A percentile compares a stretch with the other conserved stretches of the same genome.
Conservation (phyloP, 2,888 invertebrate genomes). For the Cacoxenus indagator region DNA sequence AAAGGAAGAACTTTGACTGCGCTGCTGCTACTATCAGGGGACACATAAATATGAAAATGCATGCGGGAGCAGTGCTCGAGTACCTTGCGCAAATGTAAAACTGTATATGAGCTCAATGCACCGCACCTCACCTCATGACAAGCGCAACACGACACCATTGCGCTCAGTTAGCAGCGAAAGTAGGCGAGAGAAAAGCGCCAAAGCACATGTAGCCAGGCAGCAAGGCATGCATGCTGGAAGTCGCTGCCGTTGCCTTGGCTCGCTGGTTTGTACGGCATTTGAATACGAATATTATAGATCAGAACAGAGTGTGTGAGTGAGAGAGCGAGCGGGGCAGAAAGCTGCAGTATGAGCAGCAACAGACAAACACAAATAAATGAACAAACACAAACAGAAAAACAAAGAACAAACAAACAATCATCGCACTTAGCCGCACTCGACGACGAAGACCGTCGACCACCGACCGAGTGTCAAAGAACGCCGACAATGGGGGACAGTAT, state of each 20-base stretch:
- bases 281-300: constrained; percentile 62
- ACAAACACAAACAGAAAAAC: constrained; percentile 6
- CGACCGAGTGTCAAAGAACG: constrained; percentile 4
- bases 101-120: not conserved
- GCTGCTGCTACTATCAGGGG: constrained; percentile 47
- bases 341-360: not conserved
- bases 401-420: constrained; percentile 22
- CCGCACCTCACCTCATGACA: not conserved
- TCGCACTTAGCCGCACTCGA: constrained; percentile 8
- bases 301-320: not conserved
- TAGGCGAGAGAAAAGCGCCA: not conserved
- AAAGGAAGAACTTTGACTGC: constrained; percentile 56
- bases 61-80: constrained; percentile 46
- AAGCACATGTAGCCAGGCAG: not conserved
- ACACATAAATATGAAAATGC: constrained; percentile 62
- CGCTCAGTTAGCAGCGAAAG: constrained; percentile 42
- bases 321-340: not conserved
- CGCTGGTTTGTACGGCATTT: constrained; percentile 41
- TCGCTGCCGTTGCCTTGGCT: not conserved
- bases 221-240: constrained; percentile 26
- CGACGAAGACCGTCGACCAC: constrained; percentile 6
- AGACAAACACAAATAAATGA: constrained; percentile 23
- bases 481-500: constrained; percentile 36
- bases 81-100: constrained; percentile 20
- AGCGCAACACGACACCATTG: constrained; percentile 31